These are phyloP conservation scores for Lepus americanus DNA, from an alignment of 2,113 vertebrate species.

Conservation along the genomic window DNA sequence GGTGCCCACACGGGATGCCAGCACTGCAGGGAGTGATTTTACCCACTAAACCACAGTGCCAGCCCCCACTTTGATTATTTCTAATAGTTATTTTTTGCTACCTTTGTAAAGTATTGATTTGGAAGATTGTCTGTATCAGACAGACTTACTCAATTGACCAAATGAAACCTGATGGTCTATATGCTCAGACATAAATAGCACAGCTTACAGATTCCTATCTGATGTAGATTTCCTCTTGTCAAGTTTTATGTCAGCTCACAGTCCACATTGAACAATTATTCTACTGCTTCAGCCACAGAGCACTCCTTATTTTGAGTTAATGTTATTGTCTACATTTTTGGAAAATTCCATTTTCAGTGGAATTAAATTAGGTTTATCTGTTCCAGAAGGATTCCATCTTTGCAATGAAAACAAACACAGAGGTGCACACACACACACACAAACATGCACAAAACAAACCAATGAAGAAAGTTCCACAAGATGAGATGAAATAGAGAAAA, in stretches of 20 bases:
- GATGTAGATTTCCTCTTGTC: not conserved
- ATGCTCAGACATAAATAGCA: not conserved
- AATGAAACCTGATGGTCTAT: not conserved
- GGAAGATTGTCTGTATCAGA: not conserved
- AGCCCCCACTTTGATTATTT: no score
- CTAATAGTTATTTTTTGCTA: not conserved
- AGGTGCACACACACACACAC: not conserved
- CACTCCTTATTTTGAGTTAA: not conserved
- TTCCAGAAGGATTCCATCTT: not conserved
- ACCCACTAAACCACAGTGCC: no score
- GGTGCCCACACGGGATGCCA: no score
- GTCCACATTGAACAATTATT: slow-evolving; percentile 5
- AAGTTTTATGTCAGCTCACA: not conserved
- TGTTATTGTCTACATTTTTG: not conserved
- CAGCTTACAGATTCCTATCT: not conserved
- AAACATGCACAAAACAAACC: not conserved
- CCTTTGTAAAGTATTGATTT: slow-evolving; percentile 44
- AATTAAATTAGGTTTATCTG: not conserved
- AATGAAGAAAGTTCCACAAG: not conserved
- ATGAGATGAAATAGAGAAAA: not conserved
- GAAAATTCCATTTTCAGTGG: not conserved
- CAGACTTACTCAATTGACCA: not conserved
- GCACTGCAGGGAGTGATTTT: no score
- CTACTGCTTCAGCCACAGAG: not conserved
- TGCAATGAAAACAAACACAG: not conserved